These are phyloP conservation scores for Stenopsyche tienmushanensis DNA, from an alignment of 1,140 invertebrate genomes.

Conservation along the genomic window DNA sequence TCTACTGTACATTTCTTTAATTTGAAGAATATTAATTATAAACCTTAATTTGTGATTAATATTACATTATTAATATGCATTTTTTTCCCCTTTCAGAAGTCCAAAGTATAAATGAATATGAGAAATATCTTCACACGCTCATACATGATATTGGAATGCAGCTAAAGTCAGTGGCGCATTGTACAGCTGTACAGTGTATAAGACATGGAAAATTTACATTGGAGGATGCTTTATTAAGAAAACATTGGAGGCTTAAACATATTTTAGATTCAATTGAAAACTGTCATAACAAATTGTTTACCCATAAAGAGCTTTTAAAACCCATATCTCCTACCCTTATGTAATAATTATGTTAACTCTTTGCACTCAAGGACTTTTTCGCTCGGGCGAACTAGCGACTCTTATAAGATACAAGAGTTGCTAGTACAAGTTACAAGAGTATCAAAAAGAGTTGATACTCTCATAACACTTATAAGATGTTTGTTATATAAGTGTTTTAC, in stretches of 20 bases:
- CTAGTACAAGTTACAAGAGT: no score
- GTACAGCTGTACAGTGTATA: constrained; percentile 75
- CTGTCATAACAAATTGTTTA: background rate
- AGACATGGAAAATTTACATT: constrained; percentile 81
- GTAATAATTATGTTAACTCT: no score
- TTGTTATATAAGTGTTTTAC: no score
- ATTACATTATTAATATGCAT: no score
- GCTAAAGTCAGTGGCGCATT: constrained; percentile 77
- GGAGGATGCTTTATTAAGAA: constrained; percentile 72
- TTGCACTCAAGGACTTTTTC: no score
- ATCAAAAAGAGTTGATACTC: no score
- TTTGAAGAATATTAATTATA: no score
- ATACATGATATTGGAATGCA: constrained; percentile 79
- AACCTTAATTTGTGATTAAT: no score
- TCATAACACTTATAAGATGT: no score
- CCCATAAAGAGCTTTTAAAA: background rate
- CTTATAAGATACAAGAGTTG: no score
- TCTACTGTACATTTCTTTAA: no score
- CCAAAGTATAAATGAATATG: constrained; percentile 80
- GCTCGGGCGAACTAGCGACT: no score
- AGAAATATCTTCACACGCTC: constrained; percentile 70
- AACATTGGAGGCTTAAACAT: constrained; percentile 77
- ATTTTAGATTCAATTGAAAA: constrained; percentile 72
- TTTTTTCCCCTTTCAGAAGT: constrained; percentile 67
- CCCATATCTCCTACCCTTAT: background rate